These are phyloP conservation scores for Chloroceryle inda DNA, from an alignment of 2,797 vertebrate species.

Conservation along the genomic window DNA sequence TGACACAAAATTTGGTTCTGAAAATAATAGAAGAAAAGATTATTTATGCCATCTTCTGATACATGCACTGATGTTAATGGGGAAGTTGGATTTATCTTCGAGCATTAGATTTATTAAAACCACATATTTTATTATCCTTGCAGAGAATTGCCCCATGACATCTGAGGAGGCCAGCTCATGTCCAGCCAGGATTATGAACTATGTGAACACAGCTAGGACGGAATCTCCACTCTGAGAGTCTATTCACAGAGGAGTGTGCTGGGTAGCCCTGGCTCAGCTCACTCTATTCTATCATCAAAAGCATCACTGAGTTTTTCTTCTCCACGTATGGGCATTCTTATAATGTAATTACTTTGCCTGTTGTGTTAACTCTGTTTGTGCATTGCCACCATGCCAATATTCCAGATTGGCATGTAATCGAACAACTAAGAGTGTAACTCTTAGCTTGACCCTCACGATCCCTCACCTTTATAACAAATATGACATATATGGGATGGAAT, in stretches of 20 bases:
- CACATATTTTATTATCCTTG: neutral
- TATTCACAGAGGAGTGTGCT: fast-evolving
- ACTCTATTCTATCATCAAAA: neutral
- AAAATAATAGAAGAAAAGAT: neutral
- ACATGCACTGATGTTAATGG: fast-evolving
- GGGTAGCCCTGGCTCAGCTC: neutral
- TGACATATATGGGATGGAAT: too few relatives aligned
- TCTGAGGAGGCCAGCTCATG: neutral
- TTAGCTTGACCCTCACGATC: too few relatives aligned
- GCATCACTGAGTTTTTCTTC: neutral
- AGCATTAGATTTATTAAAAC: neutral
- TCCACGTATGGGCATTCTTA: neutral
- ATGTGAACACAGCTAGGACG: neutral
- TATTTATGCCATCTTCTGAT: neutral
- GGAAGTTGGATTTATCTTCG: neutral
- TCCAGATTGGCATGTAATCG: neutral
- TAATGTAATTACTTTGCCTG: neutral
- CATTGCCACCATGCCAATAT: neutral
- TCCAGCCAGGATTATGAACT: neutral
- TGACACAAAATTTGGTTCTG: constrained; percentile 98
- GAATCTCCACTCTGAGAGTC: neutral
- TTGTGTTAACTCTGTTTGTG: neutral
- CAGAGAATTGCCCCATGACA: neutral
- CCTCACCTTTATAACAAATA: too few relatives aligned
- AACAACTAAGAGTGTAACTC: too few relatives aligned